Evolutionary conservation across 2,113 vertebrate genomes (phyloP).

Genomic region (Vombatus ursinus): DNA sequence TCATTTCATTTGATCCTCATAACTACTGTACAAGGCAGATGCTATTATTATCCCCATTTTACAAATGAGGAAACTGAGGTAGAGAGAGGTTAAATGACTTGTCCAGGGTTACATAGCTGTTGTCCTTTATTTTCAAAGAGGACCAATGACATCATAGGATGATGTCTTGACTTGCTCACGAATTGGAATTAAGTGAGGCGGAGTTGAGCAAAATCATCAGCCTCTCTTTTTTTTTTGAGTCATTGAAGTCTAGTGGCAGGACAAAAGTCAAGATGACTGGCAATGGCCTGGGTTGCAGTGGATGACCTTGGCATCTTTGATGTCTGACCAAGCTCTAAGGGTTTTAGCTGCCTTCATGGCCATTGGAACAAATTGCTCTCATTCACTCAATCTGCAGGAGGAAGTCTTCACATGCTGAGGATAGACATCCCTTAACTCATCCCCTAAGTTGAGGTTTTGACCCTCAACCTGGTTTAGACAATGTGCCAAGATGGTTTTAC

Average conservation of each 20-base stretch:
- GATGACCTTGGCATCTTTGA: too few relatives aligned
- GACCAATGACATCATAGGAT: too few relatives aligned
- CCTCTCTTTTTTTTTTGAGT: not conserved
- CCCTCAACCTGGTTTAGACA: too few relatives aligned
- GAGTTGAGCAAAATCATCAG: not conserved
- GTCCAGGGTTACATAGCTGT: not conserved
- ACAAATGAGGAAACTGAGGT: not conserved
- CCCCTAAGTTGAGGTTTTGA: too few relatives aligned
- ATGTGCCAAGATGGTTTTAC: too few relatives aligned
- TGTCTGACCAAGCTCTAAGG: not conserved
- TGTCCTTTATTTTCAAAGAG: too few relatives aligned
- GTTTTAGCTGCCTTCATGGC: not conserved
- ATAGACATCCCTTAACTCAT: not conserved
- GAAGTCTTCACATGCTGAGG: not conserved
- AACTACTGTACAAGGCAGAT: not conserved
- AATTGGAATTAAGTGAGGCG: not conserved
- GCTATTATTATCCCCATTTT: not conserved
- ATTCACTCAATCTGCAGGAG: not conserved
- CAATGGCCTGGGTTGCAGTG: not conserved
- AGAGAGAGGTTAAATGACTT: not conserved
- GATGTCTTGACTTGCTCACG: too few relatives aligned
- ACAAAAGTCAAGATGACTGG: not conserved
- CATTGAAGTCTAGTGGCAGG: not conserved
- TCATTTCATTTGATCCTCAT: not conserved
- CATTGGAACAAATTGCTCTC: not conserved